Percentiles rank a stretch among this genome's conserved stretches.
These are phyloP conservation scores for Tromatobia lineatoria DNA, from an alignment of 2,888 invertebrate species.

Conservation along the genomic window DNA sequence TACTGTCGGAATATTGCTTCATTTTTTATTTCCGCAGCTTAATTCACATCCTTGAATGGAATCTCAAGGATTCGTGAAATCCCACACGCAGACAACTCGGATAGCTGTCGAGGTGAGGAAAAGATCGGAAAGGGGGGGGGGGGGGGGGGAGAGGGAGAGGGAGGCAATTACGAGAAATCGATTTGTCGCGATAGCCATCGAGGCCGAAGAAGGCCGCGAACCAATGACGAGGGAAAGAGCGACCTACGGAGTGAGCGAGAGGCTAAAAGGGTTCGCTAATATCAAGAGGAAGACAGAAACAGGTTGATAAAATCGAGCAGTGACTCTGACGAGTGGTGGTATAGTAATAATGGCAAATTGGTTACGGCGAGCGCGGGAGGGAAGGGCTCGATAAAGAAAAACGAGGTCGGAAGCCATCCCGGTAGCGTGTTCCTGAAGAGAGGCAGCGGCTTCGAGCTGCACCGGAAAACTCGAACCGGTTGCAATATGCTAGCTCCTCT, in stretches of 20 bases:
- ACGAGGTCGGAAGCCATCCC: slow-evolving; percentile 41
- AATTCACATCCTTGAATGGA: slow-evolving; percentile 19
- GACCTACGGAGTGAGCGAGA: slow-evolving; percentile 44
- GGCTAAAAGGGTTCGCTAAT: slow-evolving; percentile 59
- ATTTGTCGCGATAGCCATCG: slow-evolving; percentile 70
- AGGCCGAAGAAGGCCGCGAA: slow-evolving; percentile 66
- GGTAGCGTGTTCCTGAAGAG: slow-evolving; percentile 43
- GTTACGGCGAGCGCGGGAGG: slow-evolving; percentile 55
- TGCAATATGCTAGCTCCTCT: slow-evolving; percentile 50
- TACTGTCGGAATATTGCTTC: not conserved
- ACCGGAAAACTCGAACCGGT: slow-evolving; percentile 54
- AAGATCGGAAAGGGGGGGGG: slow-evolving; percentile 14
- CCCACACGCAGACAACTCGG: slow-evolving; percentile 56
- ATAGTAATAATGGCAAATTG: slow-evolving; percentile 68
- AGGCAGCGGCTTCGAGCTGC: slow-evolving; percentile 32
- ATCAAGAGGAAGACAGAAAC: slow-evolving; percentile 56
- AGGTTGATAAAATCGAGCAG: slow-evolving; percentile 65
- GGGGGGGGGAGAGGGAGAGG: slow-evolving; percentile 19
- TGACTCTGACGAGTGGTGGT: slow-evolving; percentile 67
- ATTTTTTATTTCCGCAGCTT: not conserved
- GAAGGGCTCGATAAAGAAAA: slow-evolving; percentile 29
- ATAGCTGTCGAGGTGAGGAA: slow-evolving; percentile 37
- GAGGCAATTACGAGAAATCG: slow-evolving; percentile 71
- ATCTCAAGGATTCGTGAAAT: slow-evolving; percentile 52
- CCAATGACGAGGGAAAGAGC: slow-evolving; percentile 61